These are phyloP conservation scores for Adrianichthys oophorus DNA, from an alignment of 2,797 vertebrate genomes.

Conservation along the genomic window DNA sequence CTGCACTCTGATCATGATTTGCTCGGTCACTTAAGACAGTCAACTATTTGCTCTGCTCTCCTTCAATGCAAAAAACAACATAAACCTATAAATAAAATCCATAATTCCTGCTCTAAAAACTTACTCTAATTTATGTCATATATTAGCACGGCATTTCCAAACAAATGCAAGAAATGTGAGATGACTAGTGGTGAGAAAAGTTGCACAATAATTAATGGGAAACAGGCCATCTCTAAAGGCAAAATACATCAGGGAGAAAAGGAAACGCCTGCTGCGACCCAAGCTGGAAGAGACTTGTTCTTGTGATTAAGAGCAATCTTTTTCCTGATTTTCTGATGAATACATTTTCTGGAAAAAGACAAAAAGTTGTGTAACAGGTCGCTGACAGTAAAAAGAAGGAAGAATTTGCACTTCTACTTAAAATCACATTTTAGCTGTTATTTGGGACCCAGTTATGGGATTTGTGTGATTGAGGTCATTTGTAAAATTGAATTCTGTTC, in stretches of 20 bases:
- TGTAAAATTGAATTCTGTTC: background rate
- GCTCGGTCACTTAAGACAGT: conserved; percentile 53
- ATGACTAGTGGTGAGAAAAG: conserved; percentile 21
- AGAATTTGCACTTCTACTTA: background rate
- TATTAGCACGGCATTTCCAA: conserved; percentile 8
- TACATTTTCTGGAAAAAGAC: conserved; percentile 21
- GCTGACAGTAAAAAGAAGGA: conserved; percentile 10
- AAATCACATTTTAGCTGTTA: background rate
- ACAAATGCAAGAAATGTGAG: conserved; percentile 9
- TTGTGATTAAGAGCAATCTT: conserved; percentile 43
- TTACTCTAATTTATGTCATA: conserved; percentile 6
- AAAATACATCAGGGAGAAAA: conserved; percentile 27
- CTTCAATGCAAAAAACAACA: background rate
- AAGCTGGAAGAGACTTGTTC: conserved; percentile 43
- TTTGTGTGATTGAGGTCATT: background rate
- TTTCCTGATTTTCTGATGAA: conserved; percentile 40
- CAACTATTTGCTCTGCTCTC: conserved; percentile 36
- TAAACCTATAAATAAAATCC: background rate
- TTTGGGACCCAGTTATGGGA: background rate
- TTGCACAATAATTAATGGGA: conserved; percentile 50
- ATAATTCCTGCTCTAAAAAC: conserved; percentile 9
- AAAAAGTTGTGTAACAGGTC: conserved; percentile 28
- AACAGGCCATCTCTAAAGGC: conserved; percentile 43
- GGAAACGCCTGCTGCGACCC: conserved; percentile 11
- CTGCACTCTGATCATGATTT: conserved; percentile 68